These are phyloP conservation scores for Protonemura montana DNA, from an alignment of 2,888 invertebrate genomes.

Conservation along the genomic window DNA sequence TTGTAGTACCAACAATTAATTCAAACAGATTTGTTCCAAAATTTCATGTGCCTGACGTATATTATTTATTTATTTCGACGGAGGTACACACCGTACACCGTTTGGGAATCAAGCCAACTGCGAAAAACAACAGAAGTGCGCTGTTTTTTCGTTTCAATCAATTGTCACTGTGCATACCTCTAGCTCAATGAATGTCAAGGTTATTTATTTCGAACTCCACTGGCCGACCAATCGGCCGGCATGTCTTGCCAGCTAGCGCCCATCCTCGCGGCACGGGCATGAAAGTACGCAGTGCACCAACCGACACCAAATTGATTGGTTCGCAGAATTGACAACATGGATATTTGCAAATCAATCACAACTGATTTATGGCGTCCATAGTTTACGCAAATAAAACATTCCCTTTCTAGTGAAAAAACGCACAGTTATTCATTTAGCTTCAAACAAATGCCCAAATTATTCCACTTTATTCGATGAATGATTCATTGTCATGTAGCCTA, in stretches of 20 bases:
- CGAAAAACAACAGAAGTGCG: not conserved
- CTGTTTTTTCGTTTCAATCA: not conserved
- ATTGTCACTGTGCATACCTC: not conserved
- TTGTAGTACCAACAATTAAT: not conserved
- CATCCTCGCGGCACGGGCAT: not conserved
- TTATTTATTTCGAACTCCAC: not conserved
- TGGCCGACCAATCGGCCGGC: not conserved
- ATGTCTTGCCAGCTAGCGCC: not conserved
- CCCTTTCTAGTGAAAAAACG: not conserved
- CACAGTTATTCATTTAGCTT: not conserved
- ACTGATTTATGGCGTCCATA: not conserved
- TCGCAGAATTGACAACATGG: not conserved
- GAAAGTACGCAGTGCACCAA: not conserved
- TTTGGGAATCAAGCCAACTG: not conserved
- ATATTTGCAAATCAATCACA: slow-evolving; percentile 16
- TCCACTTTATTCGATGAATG: not conserved
- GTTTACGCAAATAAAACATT: not conserved
- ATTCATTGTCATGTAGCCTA: not conserved
- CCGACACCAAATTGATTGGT: not conserved
- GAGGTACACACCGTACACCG: not conserved
- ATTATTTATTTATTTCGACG: not conserved
- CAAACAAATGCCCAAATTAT: not conserved
- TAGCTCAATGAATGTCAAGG: not conserved
- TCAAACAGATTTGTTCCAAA: not conserved
- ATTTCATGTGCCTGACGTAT: not conserved